These are phyloP conservation scores for Carapus acus DNA, from an alignment of 2,797 vertebrate genomes.

Conservation along the genomic window DNA sequence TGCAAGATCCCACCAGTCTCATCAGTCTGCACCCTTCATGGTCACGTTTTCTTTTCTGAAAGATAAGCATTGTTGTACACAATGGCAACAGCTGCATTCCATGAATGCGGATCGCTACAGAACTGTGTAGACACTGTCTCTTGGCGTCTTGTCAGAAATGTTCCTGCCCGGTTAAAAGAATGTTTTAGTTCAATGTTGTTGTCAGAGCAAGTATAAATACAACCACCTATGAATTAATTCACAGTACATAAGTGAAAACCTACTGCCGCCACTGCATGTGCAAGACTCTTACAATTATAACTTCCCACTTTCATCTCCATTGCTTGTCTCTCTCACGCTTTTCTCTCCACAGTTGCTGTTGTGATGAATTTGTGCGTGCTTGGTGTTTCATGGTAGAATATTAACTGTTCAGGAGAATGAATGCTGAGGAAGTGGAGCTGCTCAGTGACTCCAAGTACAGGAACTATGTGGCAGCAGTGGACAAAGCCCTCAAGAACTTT, in stretches of 20 bases:
- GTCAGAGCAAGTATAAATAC: too few relatives aligned
- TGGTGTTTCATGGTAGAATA: slow-evolving; percentile 74
- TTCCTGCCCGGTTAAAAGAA: neutral
- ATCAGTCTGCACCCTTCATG: neutral
- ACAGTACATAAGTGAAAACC: too few relatives aligned
- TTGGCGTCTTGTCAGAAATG: neutral
- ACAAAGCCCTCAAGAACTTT: slow-evolving; percentile 98
- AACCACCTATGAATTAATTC: too few relatives aligned
- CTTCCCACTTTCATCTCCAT: too few relatives aligned
- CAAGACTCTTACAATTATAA: too few relatives aligned
- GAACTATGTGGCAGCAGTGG: slow-evolving; percentile 97
- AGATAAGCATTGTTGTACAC: neutral
- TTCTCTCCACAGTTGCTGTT: slow-evolving; percentile 44
- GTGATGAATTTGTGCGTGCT: slow-evolving; percentile 80
- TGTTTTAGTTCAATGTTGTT: too few relatives aligned
- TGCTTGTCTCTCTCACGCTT: neutral
- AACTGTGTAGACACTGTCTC: neutral
- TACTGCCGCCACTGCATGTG: too few relatives aligned
- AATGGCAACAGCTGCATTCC: neutral
- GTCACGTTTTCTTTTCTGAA: slow-evolving; percentile 5
- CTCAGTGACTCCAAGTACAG: slow-evolving; percentile 97
- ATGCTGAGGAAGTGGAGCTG: slow-evolving; percentile 97
- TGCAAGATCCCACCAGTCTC: slow-evolving; percentile 1
- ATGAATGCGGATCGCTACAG: neutral
- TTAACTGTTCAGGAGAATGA: slow-evolving; percentile 86